Evolutionary conservation across 2,113 vertebrate species (phyloP).

Genomic region (Eudyptes chrysolophus): DNA sequence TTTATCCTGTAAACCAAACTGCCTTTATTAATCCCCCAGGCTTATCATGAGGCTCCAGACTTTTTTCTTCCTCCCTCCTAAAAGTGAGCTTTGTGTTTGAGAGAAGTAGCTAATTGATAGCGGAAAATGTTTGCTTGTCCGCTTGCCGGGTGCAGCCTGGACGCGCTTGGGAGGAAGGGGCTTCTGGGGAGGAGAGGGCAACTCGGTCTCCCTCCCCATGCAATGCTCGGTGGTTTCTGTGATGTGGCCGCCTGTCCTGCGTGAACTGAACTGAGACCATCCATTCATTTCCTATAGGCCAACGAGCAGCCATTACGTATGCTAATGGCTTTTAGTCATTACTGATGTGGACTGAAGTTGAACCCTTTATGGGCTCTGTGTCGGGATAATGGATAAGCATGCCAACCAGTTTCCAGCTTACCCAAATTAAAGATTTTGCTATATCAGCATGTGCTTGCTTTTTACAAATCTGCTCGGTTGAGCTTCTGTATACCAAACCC

Average conservation of each 20-base stretch:
- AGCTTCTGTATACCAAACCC: background rate
- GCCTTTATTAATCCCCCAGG: background rate
- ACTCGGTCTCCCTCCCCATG: fast-evolving
- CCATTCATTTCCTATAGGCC: background rate
- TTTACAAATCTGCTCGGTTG: background rate
- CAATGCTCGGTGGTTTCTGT: background rate
- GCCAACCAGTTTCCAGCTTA: background rate
- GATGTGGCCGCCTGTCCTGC: background rate
- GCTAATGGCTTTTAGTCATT: background rate
- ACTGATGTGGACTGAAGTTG: background rate
- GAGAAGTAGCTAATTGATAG: background rate
- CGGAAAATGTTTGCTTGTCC: background rate
- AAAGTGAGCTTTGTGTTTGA: background rate
- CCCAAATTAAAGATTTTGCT: background rate
- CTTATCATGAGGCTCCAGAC: background rate
- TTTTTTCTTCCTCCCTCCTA: background rate
- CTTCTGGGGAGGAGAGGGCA: background rate
- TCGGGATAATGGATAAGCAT: background rate
- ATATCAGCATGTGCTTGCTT: background rate
- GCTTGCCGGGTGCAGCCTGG: fast-evolving
- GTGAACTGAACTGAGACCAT: background rate
- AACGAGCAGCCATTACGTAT: background rate
- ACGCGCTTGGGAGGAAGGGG: background rate
- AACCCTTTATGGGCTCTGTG: background rate
- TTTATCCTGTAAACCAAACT: constrained; percentile 16